Percentiles rank a stretch among this genome's conserved stretches.
Evolutionary conservation across 2,888 invertebrate species (phyloP).

Genomic region (Tenodera sinensis): DNA sequence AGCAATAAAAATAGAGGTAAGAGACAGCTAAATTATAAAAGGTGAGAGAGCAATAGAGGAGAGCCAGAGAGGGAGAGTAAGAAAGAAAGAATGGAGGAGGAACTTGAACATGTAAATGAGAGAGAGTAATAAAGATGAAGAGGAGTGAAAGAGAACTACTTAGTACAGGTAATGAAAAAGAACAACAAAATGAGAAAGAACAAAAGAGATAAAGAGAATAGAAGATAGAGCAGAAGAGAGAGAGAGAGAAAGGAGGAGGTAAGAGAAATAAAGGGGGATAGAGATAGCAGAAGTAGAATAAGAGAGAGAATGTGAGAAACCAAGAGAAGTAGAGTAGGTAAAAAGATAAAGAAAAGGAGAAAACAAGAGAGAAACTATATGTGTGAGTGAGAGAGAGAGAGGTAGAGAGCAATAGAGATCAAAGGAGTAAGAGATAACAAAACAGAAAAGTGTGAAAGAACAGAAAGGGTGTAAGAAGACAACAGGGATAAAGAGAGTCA

Average conservation of each 20-base stretch:
- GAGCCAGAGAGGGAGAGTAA: neutral
- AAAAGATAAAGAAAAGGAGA: neutral
- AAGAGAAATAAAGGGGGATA: neutral
- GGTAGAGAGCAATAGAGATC: too few relatives aligned
- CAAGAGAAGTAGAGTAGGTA: neutral
- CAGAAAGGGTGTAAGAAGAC: too few relatives aligned
- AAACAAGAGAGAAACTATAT: neutral
- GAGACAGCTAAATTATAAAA: neutral
- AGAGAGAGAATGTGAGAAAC: neutral
- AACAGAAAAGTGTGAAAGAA: too few relatives aligned
- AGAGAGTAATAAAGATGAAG: neutral
- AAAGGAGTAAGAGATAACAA: too few relatives aligned
- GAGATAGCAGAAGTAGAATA: neutral
- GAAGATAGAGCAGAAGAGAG: neutral
- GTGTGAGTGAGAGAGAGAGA: too few relatives aligned
- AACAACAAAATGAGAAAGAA: neutral
- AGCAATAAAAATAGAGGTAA: neutral
- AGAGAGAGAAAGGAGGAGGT: neutral
- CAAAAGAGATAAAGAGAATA: neutral
- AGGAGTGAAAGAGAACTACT: too few relatives aligned
- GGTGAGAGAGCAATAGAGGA: neutral
- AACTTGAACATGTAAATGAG: neutral
- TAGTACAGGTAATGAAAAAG: neutral
- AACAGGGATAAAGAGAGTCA: too few relatives aligned
- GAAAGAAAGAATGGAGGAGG: neutral